Evolutionary conservation across 2,113 vertebrate species (phyloP).

Genomic region (Spheniscus mendiculus): DNA sequence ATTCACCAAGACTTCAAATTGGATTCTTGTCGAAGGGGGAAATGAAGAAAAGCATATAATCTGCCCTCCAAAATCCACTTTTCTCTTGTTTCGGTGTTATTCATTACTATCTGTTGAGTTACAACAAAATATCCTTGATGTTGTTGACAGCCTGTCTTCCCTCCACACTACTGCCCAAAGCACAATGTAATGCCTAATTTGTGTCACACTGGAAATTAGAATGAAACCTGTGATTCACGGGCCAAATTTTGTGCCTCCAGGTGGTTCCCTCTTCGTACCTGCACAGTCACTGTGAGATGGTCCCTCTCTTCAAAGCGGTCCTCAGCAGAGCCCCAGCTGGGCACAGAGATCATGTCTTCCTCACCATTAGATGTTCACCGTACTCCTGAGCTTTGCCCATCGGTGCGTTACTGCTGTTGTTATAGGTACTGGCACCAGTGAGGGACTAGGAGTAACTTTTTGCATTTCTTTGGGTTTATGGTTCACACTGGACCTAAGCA

Average conservation of each 20-base stretch:
- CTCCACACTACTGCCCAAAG: not conserved
- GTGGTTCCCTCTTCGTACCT: rapidly evolving
- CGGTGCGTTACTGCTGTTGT: rapidly evolving
- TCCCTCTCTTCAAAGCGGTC: not conserved
- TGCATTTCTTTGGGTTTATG: not conserved
- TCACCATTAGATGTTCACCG: not conserved
- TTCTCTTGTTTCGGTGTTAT: not conserved
- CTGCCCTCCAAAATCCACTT: not conserved
- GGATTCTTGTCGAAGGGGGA: not conserved
- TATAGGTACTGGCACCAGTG: not conserved
- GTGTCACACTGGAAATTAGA: not conserved
- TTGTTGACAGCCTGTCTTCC: not conserved
- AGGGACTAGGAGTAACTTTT: not conserved
- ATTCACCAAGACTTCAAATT: not conserved
- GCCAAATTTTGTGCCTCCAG: not conserved
- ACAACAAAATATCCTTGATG: not conserved
- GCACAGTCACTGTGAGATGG: not conserved
- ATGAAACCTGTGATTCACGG: not conserved
- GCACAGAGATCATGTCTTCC: too few relatives aligned
- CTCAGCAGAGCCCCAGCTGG: not conserved
- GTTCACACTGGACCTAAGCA: not conserved
- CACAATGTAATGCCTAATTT: not conserved
- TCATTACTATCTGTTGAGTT: not conserved
- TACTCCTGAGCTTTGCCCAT: not conserved
- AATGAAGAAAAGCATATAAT: not conserved